Evolutionary conservation across 92 coral and sea anemone species (phyloP), one percentile per base, ranked within the genome.

Genomic region (Pocillopora meandrina): DNA sequence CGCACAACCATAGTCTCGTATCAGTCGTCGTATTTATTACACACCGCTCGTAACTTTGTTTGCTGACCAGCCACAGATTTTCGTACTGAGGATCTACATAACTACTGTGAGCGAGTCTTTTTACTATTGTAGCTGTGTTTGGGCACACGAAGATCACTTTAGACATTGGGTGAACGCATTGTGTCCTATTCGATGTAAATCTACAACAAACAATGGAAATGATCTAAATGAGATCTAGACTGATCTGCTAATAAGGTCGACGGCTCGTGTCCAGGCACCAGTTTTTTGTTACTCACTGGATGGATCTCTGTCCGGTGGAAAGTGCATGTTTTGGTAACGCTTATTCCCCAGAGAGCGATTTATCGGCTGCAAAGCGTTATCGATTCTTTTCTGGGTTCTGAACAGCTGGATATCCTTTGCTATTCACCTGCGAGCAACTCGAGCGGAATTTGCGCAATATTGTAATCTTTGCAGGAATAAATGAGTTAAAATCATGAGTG

Each of bases 41-140:
- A 55, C 98, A 94, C 61, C 86, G 74, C 21, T 94, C 89, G 57
- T 90, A 94, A 60, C 94, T 83, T 42, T 79, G 88, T 71, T 79
- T 81, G 83, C 89, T 88, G 13, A 94, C 98, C 52, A 94, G 49
- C 85, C 93, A 85, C 14, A 92, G 61, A 79, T 94, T 94, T 74
- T 94, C 98, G 88, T 87, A 84, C 49, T 85, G 88, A 55, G 79
- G 85, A 10, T 87, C 89, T 60, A 75, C 74, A 42, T n/a, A 9
- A 60, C 71, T 64, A 10, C 35, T 56, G 1, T 17, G 13, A 3
- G 65, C 74, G 17, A 76, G 77, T 76, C 75, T 91, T 7, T 80
- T 72, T 65, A 93, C 90, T 17, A 78, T 70, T 47, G 84, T 74
- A 11, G 89, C 87, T 12, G 86, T 77, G 80, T 86, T 90, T n/a